Evolutionary conservation across 2,113 vertebrate species (phyloP).

Genomic region (Sinocyclocheilus anophthalmus): DNA sequence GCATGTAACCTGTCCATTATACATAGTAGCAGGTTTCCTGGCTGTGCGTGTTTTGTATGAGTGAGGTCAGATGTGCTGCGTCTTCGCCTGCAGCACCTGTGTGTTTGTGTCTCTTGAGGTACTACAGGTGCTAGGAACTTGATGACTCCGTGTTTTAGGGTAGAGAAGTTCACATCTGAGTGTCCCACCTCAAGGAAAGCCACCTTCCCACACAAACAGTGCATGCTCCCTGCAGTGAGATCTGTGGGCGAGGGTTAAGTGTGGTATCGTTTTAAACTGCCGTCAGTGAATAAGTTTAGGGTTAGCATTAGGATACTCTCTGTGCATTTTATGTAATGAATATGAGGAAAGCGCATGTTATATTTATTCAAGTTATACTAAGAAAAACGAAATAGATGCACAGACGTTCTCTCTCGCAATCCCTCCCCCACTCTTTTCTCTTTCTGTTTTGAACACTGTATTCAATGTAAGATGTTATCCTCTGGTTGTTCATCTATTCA

Average conservation of each 20-base stretch:
- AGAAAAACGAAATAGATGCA: neutral
- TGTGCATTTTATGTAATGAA: constrained; percentile 41
- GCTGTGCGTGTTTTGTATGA: neutral
- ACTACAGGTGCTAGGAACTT: constrained; percentile 38
- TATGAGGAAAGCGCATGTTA: neutral
- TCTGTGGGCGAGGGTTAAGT: constrained; percentile 48
- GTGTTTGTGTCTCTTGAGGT: constrained; percentile 18
- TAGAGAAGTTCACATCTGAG: constrained; percentile 47
- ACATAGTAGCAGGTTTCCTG: neutral
- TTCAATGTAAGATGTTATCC: neutral
- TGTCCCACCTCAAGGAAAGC: constrained; percentile 15
- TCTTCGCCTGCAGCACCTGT: constrained; percentile 31
- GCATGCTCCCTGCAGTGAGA: constrained; percentile 38
- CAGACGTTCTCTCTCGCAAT: no score
- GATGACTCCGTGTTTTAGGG: constrained; percentile 47
- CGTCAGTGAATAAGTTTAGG: constrained; percentile 32
- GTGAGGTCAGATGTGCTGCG: constrained; percentile 2
- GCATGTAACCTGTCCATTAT: neutral
- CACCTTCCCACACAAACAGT: constrained; percentile 40
- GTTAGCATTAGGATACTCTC: no score
- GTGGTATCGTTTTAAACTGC: constrained; percentile 33
- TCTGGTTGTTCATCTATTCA: neutral
- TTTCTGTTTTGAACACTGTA: neutral
- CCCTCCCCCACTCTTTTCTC: neutral
- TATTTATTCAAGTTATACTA: constrained; percentile 4